Percentiles rank a stretch among this genome's conserved stretches.
phyloP scores from a whole-genome alignment of 37 sponge, comb jelly and placozoan genomes.

The Ianthella basta region DNA sequence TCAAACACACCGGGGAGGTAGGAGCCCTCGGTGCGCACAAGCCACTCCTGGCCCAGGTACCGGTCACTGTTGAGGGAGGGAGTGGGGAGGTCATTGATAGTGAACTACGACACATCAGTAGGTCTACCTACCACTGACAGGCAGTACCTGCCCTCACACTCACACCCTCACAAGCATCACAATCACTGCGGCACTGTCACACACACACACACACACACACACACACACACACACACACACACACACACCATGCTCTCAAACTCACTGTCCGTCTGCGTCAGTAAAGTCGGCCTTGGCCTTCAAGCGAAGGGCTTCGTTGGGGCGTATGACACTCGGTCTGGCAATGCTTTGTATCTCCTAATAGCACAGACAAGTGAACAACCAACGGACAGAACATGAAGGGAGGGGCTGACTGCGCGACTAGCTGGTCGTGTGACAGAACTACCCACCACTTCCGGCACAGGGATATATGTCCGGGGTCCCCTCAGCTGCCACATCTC shows the following conservation, averaged over 20 bases:
- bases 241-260: neutral
- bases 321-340: conserved; percentile 61
- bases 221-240: neutral
- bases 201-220: neutral
- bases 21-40: conserved; percentile 85
- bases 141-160: no score
- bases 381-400: neutral
- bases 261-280: conserved; percentile 63
- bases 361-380: conserved; percentile 1
- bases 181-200: neutral
- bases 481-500: conserved; percentile 91
- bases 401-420: no score
- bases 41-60: conserved; percentile 87
- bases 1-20: conserved; percentile 88
- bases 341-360: conserved; percentile 64
- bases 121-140: no score
- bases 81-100: no score
- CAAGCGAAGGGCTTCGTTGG: conserved; percentile 76
- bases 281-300: conserved; percentile 68
- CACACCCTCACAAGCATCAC: no score
- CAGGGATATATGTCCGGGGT: conserved; percentile 82
- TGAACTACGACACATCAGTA: no score
- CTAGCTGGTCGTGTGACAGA: no score
- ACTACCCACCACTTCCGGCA: conserved; percentile 70
- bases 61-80: conserved; percentile 35